Evolutionary conservation across 2,888 invertebrate species (phyloP), one percentile per base, ranked within the genome.

Genomic region (Mesorhabditis sp.): DNA sequence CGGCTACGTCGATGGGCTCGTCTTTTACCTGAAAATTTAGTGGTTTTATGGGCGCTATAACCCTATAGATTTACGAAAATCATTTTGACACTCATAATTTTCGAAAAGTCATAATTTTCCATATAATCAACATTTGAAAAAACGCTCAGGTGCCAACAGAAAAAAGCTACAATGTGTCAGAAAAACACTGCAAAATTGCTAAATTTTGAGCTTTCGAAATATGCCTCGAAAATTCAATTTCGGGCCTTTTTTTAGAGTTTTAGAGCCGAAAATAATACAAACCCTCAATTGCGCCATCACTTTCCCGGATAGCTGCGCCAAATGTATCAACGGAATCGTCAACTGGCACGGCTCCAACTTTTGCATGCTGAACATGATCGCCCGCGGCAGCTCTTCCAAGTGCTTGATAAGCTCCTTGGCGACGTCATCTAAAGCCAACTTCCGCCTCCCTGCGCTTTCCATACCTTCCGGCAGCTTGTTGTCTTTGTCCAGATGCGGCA

Each of bases 281-380:
- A 81, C 78, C 62, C 74, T 65, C 64, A 83, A 67, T 45, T 76
- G 71, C 15, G 74, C 73, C 63, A 76, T 70, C 62, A 79, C 74
- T 42, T 69, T 74, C 45, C 83, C 83, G 66, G 74, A 70, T 13
- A 69, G 67, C 42, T 75, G 73, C 13, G 79, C 73, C 58, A 83
- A 74, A 63, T 79, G 75, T 7, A 80, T 76, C 58, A 84, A 65
- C 67, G 82, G 80, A 5, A 76, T 70, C 7, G 80, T 74, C 28
- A 83, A 67, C 15, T 76, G 74, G 45, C 78, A 76, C 13, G 83
- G 74, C 68, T 83, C 82, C 62, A 79, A 65, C 61, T 74, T 73
- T 41, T 77, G 70, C 45, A 67, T 71, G 66, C 77, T 77, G 15
- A 42, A 13, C 4, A 42, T 15, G 5, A 70, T 10, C 15, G 70